Evolutionary conservation across 1,140 invertebrate genomes (phyloP), one percentile per base, ranked within the genome.

Genomic region (Cyclargus thomasi): DNA sequence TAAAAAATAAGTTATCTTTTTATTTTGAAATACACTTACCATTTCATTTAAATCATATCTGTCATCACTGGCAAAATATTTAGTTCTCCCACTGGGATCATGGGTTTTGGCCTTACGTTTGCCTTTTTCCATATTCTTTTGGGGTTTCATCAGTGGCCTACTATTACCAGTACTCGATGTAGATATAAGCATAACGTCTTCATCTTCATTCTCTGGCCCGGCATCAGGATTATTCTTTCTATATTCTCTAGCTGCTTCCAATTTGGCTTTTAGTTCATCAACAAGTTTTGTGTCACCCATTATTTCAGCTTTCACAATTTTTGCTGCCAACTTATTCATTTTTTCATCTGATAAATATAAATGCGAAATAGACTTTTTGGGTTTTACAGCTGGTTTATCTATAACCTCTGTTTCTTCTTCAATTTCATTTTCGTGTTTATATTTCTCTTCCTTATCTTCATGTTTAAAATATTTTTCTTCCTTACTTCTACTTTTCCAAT

Each of bases 61-160:
- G 81, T 98, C 96, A 92, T 98, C 97, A 91, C 98, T 97, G 53
- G 95, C 93, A 92, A 97, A 98, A 90, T 98, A 98, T 67, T 94
- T 93, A 16, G 94, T 91, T 74, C 97, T 92, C 80, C 97, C 91
- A 1, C 95, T 95, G 69, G 90, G 91, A 62, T 92, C 85, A 80
- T 98, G 95, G 10, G 97, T 98, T 69, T 94, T 93, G 39, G 94
- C 91, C 90, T 94, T 93, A 64, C 92, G 91, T 84, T 92, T 92
- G 67, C 81, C 78, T 53, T 80, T 83, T 22, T 80, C 82, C 59
- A 82, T 71, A 22, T 91, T 88, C 39, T 86, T 87, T 69, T 70
- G 66, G 73, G 91, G 88, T 18, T 79, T 85, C 29, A 94, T 69
- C 8, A 94, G 70, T 6, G 93, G 93, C 71, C 92, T 92, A 59